Percentiles rank a stretch among this genome's conserved stretches.
Evolutionary conservation across 1,140 invertebrate genomes (phyloP).

Genomic region (Pseudomyrmex flavicornis): DNA sequence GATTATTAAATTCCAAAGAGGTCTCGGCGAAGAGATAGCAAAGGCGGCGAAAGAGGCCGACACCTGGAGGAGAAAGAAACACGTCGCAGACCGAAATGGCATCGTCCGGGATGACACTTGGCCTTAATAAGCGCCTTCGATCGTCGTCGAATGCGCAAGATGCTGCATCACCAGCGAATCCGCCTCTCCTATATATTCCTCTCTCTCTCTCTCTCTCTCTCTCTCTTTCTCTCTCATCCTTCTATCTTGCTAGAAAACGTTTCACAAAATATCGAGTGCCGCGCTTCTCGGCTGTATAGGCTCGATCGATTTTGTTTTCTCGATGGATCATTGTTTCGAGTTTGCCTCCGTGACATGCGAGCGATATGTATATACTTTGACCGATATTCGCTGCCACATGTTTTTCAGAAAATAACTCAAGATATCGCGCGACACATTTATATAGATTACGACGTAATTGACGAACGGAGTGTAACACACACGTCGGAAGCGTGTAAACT

Average conservation of each 20-base stretch:
- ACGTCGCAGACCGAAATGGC: constrained; percentile 50
- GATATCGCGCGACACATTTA: too few species aligned
- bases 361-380: too few species aligned
- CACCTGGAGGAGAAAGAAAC: neutral
- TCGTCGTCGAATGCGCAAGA: constrained; percentile 67
- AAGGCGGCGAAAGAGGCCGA: neutral
- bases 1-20: constrained; percentile 53
- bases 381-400: too few species aligned
- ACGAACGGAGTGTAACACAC: neutral
- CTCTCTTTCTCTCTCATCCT: neutral
- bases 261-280: constrained; percentile 25
- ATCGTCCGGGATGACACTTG: constrained; percentile 75
- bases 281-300: neutral
- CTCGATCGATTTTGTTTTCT: neutral
- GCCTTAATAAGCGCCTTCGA: constrained; percentile 82
- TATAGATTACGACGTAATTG: neutral
- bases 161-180: constrained; percentile 38
- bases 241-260: neutral
- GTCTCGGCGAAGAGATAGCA: constrained; percentile 31
- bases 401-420: too few species aligned
- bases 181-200: too few species aligned
- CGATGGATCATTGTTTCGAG: constrained; percentile 30
- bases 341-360: constrained; percentile 4
- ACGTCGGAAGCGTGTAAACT: constrained; percentile 24
- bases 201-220: constrained; percentile 21